These are phyloP conservation scores for Agapornis roseicollis DNA, from an alignment of 2,113 vertebrate genomes.

Conservation along the genomic window DNA sequence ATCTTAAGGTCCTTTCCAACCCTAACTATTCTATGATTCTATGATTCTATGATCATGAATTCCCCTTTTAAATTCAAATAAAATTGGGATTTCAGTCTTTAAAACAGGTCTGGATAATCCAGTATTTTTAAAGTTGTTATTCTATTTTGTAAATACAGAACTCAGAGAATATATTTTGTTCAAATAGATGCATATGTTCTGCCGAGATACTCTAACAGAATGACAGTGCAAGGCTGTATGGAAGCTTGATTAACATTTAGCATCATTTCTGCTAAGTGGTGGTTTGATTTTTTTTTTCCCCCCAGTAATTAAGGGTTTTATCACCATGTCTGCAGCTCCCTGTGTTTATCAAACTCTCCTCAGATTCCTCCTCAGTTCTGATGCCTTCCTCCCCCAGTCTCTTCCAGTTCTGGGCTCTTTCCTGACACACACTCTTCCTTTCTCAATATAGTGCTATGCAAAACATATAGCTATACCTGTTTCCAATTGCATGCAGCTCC, in stretches of 20 bases:
- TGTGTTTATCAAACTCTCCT: background rate
- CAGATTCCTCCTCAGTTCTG: background rate
- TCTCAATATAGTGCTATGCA: background rate
- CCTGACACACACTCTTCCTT: background rate
- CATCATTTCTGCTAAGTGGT: background rate
- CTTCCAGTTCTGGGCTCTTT: background rate
- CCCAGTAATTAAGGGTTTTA: background rate
- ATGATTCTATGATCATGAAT: too few species aligned
- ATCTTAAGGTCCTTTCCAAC: too few species aligned
- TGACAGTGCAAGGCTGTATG: background rate
- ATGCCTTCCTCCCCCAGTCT: background rate
- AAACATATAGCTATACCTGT: background rate
- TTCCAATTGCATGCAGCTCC: background rate
- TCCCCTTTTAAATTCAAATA: background rate
- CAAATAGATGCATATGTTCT: background rate
- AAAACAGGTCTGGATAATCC: background rate
- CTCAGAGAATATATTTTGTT: background rate
- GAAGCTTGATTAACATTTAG: slow-evolving; percentile 9
- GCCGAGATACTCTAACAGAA: background rate
- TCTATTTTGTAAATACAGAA: background rate
- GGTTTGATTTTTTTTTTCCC: background rate
- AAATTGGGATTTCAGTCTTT: background rate
- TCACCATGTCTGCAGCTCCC: background rate
- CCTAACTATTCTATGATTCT: too few species aligned
- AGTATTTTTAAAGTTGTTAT: background rate